phyloP scores from a whole-genome alignment of 2,113 vertebrate species.

The Carassius carassius region DNA sequence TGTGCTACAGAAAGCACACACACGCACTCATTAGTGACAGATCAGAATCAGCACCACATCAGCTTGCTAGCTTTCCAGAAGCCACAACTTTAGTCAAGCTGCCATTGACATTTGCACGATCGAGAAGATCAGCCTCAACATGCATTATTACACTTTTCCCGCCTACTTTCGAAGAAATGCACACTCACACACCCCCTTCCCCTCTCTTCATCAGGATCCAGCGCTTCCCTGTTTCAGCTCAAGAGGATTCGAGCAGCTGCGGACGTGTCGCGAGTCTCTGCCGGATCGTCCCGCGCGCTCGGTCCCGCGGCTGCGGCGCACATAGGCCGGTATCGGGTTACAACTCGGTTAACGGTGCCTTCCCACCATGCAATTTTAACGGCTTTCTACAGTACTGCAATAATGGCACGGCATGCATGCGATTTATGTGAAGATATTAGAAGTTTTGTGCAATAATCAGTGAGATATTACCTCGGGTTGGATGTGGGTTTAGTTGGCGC shows the following conservation, averaged over 20 bases:
- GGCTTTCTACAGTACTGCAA: not conserved
- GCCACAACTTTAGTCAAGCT: not conserved
- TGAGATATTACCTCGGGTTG: slow-evolving; percentile 67
- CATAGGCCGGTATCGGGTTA: slow-evolving; percentile 46
- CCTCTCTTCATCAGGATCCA: slow-evolving; percentile 60
- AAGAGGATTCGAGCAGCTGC: slow-evolving; percentile 15
- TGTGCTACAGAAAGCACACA: not conserved
- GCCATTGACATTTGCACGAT: not conserved
- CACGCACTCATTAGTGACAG: slow-evolving; percentile 10
- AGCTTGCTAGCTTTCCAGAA: not conserved
- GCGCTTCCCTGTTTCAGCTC: slow-evolving; percentile 36
- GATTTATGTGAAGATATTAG: not conserved
- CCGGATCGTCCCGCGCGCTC: slow-evolving; percentile 11
- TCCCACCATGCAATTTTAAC: not conserved
- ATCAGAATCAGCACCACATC: not conserved
- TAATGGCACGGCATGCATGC: not conserved
- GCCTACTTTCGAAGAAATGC: slow-evolving; percentile 75
- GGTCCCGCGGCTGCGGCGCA: slow-evolving; percentile 40
- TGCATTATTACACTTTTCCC: slow-evolving; percentile 66
- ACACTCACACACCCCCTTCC: slow-evolving; percentile 79
- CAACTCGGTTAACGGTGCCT: not conserved
- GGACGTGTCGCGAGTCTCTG: not conserved
- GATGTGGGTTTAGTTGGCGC: slow-evolving; percentile 72
- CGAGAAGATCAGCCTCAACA: not conserved
- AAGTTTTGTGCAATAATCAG: slow-evolving; percentile 11